Percentiles rank a stretch among this genome's conserved stretches.
phyloP scores from a whole-genome alignment of 2,113 vertebrate species.

The Ophthalmolycus amberensis region DNA sequence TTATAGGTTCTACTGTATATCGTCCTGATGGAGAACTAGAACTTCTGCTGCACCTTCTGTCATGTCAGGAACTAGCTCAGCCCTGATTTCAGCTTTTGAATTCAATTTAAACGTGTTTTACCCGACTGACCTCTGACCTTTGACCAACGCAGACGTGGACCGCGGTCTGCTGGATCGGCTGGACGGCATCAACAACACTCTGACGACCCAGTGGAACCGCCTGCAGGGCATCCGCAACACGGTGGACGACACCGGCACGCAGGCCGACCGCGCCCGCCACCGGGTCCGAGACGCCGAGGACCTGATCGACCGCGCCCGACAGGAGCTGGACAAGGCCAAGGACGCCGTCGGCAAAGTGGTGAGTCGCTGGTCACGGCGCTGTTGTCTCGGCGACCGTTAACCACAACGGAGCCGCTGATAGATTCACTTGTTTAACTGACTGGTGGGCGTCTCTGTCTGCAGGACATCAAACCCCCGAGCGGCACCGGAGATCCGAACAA shows the following conservation, averaged over 20 bases:
- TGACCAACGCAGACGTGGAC: conserved; percentile 86
- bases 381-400: neutral
- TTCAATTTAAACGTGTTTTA: neutral
- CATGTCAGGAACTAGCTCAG: neutral
- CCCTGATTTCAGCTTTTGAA: neutral
- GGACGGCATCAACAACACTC: conserved; percentile 88
- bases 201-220: conserved; percentile 90
- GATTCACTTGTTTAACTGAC: fast-evolving
- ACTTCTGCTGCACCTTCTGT: too few relatives aligned
- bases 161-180: conserved; percentile 91
- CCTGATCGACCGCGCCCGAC: conserved; percentile 88
- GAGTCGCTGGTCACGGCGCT: conserved; percentile 49
- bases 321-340: conserved; percentile 92
- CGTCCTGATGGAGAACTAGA: too few relatives aligned
- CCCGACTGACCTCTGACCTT: neutral
- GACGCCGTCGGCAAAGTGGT: conserved; percentile 91
- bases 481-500: conserved; percentile 92
- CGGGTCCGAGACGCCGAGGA: conserved; percentile 86
- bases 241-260: conserved; percentile 85
- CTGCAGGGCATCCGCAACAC: conserved; percentile 92
- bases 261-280: conserved; percentile 87
- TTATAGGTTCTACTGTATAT: neutral
- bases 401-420: fast-evolving
- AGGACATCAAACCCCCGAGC: conserved; percentile 90
- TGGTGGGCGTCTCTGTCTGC: neutral